These are phyloP conservation scores for Setipinna tenuifilis DNA, from an alignment of 2,797 vertebrate species.

Conservation along the genomic window DNA sequence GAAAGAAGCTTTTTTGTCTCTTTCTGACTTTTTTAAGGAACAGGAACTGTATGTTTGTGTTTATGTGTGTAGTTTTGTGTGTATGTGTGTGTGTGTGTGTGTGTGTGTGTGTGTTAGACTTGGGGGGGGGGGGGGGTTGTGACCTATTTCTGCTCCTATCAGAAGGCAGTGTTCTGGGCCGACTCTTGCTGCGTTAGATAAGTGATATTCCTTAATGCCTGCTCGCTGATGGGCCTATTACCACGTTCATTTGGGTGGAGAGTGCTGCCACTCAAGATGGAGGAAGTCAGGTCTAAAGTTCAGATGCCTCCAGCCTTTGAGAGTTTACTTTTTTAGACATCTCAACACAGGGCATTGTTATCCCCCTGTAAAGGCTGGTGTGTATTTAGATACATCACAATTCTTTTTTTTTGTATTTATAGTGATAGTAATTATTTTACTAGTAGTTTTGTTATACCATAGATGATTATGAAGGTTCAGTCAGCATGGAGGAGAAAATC, in stretches of 20 bases:
- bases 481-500: no score
- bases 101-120: not conserved
- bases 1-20: not conserved
- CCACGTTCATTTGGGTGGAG: constrained; percentile 46
- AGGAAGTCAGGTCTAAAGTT: not conserved
- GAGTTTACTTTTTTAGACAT: not conserved
- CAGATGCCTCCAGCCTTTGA: not conserved
- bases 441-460: no score
- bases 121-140: constrained; percentile 33
- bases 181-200: constrained; percentile 55
- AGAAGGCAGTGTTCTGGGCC: constrained; percentile 53
- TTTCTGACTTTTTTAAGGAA: not conserved
- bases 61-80: not conserved
- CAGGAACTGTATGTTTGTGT: not conserved
- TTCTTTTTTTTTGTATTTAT: constrained; percentile 1
- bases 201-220: constrained; percentile 60
- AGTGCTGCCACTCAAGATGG: constrained; percentile 24
- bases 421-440: no score
- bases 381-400: not conserved
- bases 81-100: not conserved
- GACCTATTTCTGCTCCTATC: constrained; percentile 57
- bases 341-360: not conserved
- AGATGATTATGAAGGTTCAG: no score
- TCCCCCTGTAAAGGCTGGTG: not conserved
- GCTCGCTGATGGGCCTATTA: constrained; percentile 34